Evolutionary conservation across 1,140 invertebrate genomes (phyloP).

Genomic region (Heliconius congener): DNA sequence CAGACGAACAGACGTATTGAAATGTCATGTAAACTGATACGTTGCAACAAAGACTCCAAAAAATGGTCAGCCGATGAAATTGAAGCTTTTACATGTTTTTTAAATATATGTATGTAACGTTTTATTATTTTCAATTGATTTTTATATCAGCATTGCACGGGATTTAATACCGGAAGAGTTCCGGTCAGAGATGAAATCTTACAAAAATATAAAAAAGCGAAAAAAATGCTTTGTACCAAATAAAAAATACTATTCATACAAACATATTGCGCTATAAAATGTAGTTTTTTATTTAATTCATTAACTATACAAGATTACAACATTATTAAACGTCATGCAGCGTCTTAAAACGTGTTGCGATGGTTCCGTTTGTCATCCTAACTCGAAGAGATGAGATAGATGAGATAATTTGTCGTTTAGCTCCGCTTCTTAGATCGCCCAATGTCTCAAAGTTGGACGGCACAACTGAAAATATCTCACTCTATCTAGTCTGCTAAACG

Average conservation of each 20-base stretch:
- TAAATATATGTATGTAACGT: neutral
- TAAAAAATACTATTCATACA: neutral
- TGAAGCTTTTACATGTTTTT: slow-evolving; percentile 12
- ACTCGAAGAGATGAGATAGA: no score
- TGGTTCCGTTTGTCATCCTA: no score
- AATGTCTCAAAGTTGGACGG: no score
- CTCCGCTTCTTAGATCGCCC: no score
- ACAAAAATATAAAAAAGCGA: neutral
- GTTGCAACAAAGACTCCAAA: slow-evolving; percentile 61
- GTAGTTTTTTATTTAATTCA: no score
- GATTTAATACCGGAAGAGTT: neutral
- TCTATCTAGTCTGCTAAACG: no score
- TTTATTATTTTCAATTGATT: neutral
- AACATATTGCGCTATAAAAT: neutral
- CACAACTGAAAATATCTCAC: no score
- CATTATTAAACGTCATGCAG: no score
- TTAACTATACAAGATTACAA: no score
- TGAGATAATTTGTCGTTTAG: no score
- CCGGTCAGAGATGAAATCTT: neutral
- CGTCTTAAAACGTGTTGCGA: no score
- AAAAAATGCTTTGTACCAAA: neutral
- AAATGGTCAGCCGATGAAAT: slow-evolving; percentile 65
- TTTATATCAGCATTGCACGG: neutral
- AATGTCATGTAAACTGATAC: slow-evolving; percentile 77
- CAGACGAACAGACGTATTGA: slow-evolving; percentile 67